phyloP scores from a whole-genome alignment of 2,113 vertebrate species.

The Silurus glanis region DNA sequence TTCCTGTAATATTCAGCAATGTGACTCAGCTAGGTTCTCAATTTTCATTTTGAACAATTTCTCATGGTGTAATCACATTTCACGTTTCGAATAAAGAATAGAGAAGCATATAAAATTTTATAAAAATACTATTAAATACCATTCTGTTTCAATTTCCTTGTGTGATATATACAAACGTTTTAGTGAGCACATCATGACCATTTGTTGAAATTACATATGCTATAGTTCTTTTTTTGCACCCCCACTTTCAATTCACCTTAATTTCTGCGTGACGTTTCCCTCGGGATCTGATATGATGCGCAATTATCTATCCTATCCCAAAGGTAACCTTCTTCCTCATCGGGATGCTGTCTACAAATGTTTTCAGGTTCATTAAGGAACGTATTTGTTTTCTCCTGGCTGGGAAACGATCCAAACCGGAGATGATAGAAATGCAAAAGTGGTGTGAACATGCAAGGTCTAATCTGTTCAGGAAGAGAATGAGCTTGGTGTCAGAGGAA shows the following conservation, averaged over 20 bases:
- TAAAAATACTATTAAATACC: too few relatives aligned
- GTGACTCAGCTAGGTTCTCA: neutral
- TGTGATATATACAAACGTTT: too few relatives aligned
- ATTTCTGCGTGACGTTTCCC: neutral
- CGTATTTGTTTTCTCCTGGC: neutral
- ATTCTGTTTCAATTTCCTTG: too few relatives aligned
- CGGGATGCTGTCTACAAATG: too few relatives aligned
- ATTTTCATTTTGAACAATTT: neutral
- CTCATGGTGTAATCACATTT: neutral
- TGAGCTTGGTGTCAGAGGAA: neutral
- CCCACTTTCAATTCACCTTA: neutral
- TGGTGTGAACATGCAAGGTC: neutral
- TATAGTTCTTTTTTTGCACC: too few relatives aligned
- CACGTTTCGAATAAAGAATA: too few relatives aligned
- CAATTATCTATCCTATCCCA: neutral
- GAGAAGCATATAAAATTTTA: too few relatives aligned
- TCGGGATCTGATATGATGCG: neutral
- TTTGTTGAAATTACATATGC: too few relatives aligned
- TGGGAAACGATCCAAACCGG: neutral
- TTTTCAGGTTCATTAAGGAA: neutral
- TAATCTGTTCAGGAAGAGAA: slow-evolving; percentile 9
- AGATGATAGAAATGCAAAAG: neutral
- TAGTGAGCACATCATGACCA: too few relatives aligned
- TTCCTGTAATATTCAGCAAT: neutral
- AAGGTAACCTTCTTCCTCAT: neutral